Evolutionary conservation across 2,888 invertebrate species (phyloP).

Genomic region (Marasmarcha lunaedactyla): DNA sequence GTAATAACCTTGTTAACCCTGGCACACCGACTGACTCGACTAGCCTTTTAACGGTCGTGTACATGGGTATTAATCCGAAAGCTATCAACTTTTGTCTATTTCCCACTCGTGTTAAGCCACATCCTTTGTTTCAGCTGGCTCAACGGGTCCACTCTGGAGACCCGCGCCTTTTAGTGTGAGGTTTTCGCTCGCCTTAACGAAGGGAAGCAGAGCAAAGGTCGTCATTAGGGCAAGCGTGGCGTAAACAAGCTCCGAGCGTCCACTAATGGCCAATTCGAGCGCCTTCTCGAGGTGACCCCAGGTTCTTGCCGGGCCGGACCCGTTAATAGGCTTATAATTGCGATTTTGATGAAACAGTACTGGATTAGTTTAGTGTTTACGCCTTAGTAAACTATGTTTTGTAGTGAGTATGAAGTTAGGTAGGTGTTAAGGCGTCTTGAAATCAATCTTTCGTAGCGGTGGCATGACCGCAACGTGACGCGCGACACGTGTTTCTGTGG

Average conservation of each 20-base stretch:
- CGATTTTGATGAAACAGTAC: slow-evolving; percentile 58
- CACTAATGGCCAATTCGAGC: slow-evolving; percentile 71
- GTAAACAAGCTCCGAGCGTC: slow-evolving; percentile 69
- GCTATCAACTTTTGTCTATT: slow-evolving; percentile 59
- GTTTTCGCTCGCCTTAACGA: slow-evolving; percentile 70
- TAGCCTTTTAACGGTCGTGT: slow-evolving; percentile 66
- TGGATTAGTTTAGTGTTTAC: slow-evolving; percentile 45
- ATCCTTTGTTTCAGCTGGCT: slow-evolving; percentile 51
- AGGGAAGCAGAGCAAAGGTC: slow-evolving; percentile 71
- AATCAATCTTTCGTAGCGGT: slow-evolving; percentile 34
- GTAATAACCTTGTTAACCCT: slow-evolving; percentile 71
- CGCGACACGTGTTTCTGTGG: slow-evolving; percentile 48
- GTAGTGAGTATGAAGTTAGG: too few relatives aligned
- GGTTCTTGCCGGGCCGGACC: slow-evolving; percentile 49
- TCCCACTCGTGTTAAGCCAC: slow-evolving; percentile 30
- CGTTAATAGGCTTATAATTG: slow-evolving; percentile 68
- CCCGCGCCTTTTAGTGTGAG: slow-evolving; percentile 67
- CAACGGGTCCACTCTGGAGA: slow-evolving; percentile 56
- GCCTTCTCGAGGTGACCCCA: slow-evolving; percentile 63
- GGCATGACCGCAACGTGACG: slow-evolving; percentile 28
- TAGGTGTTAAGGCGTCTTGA: slow-evolving; percentile 15
- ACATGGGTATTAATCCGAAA: slow-evolving; percentile 69
- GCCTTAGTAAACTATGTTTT: too few relatives aligned
- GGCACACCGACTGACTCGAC: slow-evolving; percentile 55
- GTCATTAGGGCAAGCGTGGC: slow-evolving; percentile 71